Evolutionary conservation across 1,140 invertebrate species (phyloP).

Genomic region (Gonatopus flavifemur): DNA sequence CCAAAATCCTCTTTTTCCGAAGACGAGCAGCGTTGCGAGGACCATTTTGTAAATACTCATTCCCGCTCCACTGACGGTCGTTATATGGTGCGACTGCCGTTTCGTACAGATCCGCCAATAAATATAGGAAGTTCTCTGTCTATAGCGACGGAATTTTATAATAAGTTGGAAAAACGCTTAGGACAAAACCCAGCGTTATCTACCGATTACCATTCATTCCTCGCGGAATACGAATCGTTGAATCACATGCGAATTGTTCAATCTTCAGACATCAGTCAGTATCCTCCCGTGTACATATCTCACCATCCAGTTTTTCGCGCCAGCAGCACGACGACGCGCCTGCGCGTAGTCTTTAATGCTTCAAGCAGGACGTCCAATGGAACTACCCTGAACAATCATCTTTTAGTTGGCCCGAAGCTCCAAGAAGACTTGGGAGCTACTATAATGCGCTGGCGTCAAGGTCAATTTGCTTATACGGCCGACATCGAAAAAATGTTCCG

Average conservation of each 20-base stretch:
- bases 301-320: constrained; percentile 2
- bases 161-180: constrained; percentile 15
- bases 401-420: constrained; percentile 5
- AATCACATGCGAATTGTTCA: neutral
- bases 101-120: neutral
- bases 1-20: neutral
- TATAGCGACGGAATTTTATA: constrained; percentile 1
- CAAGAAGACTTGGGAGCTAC: neutral
- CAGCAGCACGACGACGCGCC: neutral
- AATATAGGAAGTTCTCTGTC: neutral
- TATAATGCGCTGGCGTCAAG: neutral
- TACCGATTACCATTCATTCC: neutral
- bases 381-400: neutral
- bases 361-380: neutral
- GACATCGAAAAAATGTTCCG: constrained; percentile 6
- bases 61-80: neutral
- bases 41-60: neutral
- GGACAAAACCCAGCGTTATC: constrained; percentile 13
- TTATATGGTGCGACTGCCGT: constrained; percentile 7
- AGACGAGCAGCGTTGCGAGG: constrained; percentile 1
- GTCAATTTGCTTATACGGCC: neutral
- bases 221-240: neutral
- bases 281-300: neutral
- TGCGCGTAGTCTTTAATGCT: constrained; percentile 4
- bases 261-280: neutral